These are phyloP conservation scores for Sebastes itinus DNA, from an alignment of 2,797 vertebrate species.

Conservation along the genomic window DNA sequence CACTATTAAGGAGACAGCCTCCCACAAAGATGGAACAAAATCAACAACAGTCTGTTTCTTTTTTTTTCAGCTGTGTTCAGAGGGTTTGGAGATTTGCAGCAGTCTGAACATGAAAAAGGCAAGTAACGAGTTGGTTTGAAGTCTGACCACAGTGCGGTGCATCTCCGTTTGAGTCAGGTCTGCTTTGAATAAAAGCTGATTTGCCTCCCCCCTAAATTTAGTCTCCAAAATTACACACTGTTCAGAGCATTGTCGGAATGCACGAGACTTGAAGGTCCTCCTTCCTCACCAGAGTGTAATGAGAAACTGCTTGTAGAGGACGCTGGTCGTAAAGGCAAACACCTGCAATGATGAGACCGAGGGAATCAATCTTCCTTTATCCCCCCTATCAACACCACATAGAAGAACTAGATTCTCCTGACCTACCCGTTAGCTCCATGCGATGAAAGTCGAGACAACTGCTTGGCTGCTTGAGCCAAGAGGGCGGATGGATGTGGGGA, in stretches of 20 bases:
- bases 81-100: slow-evolving; percentile 79
- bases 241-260: slow-evolving; percentile 77
- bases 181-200: slow-evolving; percentile 88
- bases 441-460: slow-evolving; percentile 67
- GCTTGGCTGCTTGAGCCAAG: slow-evolving; percentile 45
- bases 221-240: slow-evolving; percentile 84
- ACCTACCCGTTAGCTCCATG: slow-evolving; percentile 68
- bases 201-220: slow-evolving; percentile 77
- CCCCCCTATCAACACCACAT: slow-evolving; percentile 73
- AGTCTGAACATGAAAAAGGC: slow-evolving; percentile 83
- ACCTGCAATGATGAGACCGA: slow-evolving; percentile 81
- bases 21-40: slow-evolving; percentile 66
- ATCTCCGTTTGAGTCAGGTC: slow-evolving; percentile 84
- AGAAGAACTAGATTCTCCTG: slow-evolving; percentile 74
- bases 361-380: slow-evolving; percentile 81
- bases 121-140: slow-evolving; percentile 83
- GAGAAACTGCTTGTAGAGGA: slow-evolving; percentile 80
- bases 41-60: slow-evolving; percentile 68
- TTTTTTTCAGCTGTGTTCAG: slow-evolving; percentile 66
- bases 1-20: slow-evolving; percentile 50
- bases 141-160: slow-evolving; percentile 85
- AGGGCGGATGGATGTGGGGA: slow-evolving; percentile 19
- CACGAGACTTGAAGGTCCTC: slow-evolving; percentile 74
- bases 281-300: slow-evolving; percentile 76
- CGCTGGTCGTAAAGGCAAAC: slow-evolving; percentile 79